phyloP scores from a whole-genome alignment of 2,113 vertebrate species.

The Thryonomys swinderianus region DNA sequence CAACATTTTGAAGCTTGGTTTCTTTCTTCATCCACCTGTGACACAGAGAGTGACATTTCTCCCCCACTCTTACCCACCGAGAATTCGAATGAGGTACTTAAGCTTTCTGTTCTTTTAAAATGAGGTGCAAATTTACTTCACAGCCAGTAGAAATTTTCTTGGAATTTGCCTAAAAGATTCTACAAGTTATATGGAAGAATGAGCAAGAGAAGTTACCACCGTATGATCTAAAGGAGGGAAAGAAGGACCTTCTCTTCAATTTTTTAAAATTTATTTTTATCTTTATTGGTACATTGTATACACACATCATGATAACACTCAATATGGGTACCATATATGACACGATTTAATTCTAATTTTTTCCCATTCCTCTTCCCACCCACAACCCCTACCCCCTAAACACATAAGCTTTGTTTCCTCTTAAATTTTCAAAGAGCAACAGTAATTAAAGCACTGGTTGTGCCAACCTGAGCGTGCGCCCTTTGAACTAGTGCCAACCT shows the following conservation, averaged over 20 bases:
- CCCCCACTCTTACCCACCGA: neutral
- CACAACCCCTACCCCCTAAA: too few species aligned
- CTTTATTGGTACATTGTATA: too few species aligned
- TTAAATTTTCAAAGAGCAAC: neutral
- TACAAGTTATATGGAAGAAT: neutral
- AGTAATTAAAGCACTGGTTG: neutral
- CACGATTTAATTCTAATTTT: too few species aligned
- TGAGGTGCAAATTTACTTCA: neutral
- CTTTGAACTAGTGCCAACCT: too few species aligned
- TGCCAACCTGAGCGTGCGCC: accelerated
- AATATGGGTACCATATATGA: too few species aligned
- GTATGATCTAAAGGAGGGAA: neutral
- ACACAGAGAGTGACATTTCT: neutral
- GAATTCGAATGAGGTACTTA: neutral
- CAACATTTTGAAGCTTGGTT: neutral
- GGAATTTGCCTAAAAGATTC: neutral
- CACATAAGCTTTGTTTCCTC: too few species aligned
- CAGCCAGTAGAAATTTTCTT: neutral
- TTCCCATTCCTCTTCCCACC: too few species aligned
- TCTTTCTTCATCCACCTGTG: neutral
- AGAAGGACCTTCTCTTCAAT: too few species aligned
- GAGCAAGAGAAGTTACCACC: neutral
- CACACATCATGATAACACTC: too few species aligned
- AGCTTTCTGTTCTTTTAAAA: neutral
- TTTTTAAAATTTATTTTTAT: too few species aligned